A percentile compares a stretch with the other conserved stretches of the same genome.
phyloP scores from a whole-genome alignment of 2,797 vertebrate genomes.

The Clarias fuscus region DNA sequence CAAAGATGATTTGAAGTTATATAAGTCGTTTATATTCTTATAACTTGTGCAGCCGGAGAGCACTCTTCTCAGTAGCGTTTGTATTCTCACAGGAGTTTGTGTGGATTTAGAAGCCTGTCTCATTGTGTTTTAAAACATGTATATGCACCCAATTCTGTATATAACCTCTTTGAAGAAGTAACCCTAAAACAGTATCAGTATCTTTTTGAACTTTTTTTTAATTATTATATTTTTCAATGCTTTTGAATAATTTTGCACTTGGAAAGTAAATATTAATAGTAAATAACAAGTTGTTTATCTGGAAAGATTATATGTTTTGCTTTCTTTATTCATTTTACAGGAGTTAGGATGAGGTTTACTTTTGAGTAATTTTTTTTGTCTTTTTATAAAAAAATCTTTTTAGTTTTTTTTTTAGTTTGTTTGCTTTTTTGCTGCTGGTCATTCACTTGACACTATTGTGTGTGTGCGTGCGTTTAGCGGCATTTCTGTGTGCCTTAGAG shows the following conservation, averaged over 20 bases:
- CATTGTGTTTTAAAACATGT: background rate
- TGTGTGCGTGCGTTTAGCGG: background rate
- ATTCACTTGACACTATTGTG: background rate
- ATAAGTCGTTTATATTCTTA: background rate
- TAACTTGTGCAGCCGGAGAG: background rate
- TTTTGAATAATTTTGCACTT: background rate
- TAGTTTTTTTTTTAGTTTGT: background rate
- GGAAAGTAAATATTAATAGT: background rate
- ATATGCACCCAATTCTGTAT: background rate
- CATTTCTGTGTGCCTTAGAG: constrained; percentile 28
- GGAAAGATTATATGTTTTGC: background rate
- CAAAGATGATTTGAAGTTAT: background rate
- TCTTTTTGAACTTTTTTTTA: background rate
- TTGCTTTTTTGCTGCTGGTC: background rate
- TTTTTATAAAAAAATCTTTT: too few relatives aligned
- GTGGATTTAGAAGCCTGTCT: background rate
- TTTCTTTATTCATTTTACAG: background rate
- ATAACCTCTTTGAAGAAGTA: background rate
- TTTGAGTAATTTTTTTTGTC: background rate
- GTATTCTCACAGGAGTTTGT: background rate
- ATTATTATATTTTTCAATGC: background rate
- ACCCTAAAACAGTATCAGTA: background rate
- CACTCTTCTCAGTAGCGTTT: background rate
- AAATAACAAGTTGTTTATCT: background rate
- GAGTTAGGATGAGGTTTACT: background rate